Evolutionary conservation across 2,888 invertebrate species (phyloP), one percentile per base, ranked within the genome.

Genomic region (Glyphotaelius pellucidus): DNA sequence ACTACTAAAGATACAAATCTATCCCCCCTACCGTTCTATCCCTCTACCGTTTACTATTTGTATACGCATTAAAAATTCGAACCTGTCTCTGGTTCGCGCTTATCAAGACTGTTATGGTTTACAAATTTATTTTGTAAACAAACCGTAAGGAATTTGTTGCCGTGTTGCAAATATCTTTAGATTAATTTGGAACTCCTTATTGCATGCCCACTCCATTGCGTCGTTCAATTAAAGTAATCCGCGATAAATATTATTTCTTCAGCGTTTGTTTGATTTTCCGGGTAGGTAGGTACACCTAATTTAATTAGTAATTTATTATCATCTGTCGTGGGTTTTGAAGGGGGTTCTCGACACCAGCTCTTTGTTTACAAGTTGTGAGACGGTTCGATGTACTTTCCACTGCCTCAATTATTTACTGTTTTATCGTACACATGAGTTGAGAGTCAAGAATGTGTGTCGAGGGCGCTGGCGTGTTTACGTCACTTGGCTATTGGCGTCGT

Each of bases 361-460:
- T 31, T 32, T 83, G 83, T 83, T 83, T 83, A 83, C 32, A 19
- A 14, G 9, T 81, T 83, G 67, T 25, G 67, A 67, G 67, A 67
- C 83, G 83, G 83, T 83, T 83, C 83, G 83, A 83, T 83, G 83
- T 83, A 83, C 83, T 86, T 86, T 42, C 25, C n/a, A 67, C 67
- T 67, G n/a, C n/a, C 67, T 25, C 67, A 5, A 67, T 67, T 67
- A 67, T 67, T 67, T 67, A 67, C 67, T 25, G 9, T 67, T 67
- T 67, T n/a, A 67, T 67, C 25, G 25, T 67, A 67, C 67, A 67
- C 12, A 42, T n/a, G 19, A 25, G 25, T 67, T 67, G 67, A 67
- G 67, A 67, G 67, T 87, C 47, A 67, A 86, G 87, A 87, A 91
- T 91, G 80, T 80, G 87, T 91, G 90, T 91, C 90, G 90, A 91